Evolutionary conservation across 2,888 invertebrate genomes (phyloP).

Genomic region (Mythimna lalbum): DNA sequence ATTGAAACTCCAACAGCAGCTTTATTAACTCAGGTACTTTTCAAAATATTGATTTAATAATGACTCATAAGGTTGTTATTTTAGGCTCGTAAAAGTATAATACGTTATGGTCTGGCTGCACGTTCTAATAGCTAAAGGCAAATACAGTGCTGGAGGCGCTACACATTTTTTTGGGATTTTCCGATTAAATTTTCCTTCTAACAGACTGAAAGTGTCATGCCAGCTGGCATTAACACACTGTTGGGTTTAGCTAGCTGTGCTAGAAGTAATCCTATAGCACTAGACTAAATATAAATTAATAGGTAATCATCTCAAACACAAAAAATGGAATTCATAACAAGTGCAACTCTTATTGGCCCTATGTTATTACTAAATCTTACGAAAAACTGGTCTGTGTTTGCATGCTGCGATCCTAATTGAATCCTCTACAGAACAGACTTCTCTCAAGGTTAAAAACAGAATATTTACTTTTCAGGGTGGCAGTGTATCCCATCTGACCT

Average conservation of each 20-base stretch:
- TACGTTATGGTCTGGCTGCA: background rate
- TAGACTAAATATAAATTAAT: background rate
- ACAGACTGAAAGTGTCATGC: background rate
- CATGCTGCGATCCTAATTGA: background rate
- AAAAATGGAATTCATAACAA: background rate
- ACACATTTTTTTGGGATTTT: background rate
- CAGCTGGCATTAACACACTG: background rate
- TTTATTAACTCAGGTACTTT: slow-evolving; percentile 93
- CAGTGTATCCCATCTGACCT: slow-evolving; percentile 95
- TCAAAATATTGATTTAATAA: slow-evolving; percentile 20
- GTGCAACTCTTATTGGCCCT: background rate
- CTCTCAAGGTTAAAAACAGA: slow-evolving; percentile 4
- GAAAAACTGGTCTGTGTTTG: background rate
- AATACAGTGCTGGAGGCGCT: background rate
- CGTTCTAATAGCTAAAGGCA: background rate
- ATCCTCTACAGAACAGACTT: background rate
- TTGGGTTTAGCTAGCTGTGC: background rate
- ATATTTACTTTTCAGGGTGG: slow-evolving; percentile 91
- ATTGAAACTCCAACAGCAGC: slow-evolving; percentile 94
- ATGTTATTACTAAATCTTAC: background rate
- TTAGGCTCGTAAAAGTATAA: background rate
- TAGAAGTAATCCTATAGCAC: background rate
- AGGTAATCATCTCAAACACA: background rate
- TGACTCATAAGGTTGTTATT: background rate
- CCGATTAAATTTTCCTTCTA: slow-evolving; percentile 8